Evolutionary conservation across 2,888 invertebrate species (phyloP), one percentile per base, ranked within the genome.

Genomic region (Linnaemya tessellans): DNA sequence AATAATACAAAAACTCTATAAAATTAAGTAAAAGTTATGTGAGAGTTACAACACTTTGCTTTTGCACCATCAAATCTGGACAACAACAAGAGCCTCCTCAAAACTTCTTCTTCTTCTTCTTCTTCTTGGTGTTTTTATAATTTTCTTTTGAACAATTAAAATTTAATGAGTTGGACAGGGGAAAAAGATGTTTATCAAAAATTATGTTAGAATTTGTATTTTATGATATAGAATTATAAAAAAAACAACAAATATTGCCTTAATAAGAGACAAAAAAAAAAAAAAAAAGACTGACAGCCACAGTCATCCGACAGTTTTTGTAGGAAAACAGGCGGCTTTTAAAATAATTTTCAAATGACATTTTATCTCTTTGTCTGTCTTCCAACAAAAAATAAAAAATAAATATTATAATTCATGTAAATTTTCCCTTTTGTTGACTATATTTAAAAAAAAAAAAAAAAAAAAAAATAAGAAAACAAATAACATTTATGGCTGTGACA

Each of bases 11-110:
- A 89, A 89, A 86, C 88, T 88, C 86, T 88, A 89, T 88, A 89
- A 90, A 89, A 89, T 90, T 90, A 89, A 89, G 89, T 87, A 89
- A 90, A 90, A 87, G 89, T 90, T 90, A 90, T 90, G 89, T 89
- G 91, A 89, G 89, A 89, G 88, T 86, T 87, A 70, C 80, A 71
- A 77, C 80, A 75, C 54, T 62, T 75, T 82, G 71, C n/a, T 77
- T 67, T 80, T 58, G 65, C 75, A 51, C 0, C 60, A 60, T 0
- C 68, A 62, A 62, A 54, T 38, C 41, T 9, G 43, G 35, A 5
- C 60, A 4, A 54, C 9, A 5, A 43, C 7, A 38, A 49, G 7
- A 56, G 38, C 18, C n/a, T 10, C 11, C 18, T 7, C 2, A 15
- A 73, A 77, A 70, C 58, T 13, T 51, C 2, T 18, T 56, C 64